phyloP scores from a whole-genome alignment of 2,888 invertebrate species.

The Pogonocherus hispidulus region DNA sequence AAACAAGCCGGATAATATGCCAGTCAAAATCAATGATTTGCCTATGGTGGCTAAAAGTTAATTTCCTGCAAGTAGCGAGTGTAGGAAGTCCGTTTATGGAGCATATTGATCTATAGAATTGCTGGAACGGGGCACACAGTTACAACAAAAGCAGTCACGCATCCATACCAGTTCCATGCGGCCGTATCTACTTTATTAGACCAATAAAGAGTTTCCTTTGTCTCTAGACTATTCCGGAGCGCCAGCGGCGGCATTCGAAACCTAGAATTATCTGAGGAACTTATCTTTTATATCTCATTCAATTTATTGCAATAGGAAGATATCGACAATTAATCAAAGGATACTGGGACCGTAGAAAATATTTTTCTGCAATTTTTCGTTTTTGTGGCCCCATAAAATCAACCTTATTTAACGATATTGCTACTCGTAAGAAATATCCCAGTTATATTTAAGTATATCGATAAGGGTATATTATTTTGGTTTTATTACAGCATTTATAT shows the following conservation, averaged over 20 bases:
- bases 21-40: slow-evolving; percentile 50
- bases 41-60: slow-evolving; percentile 50
- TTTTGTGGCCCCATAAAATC: neutral
- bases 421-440: no score
- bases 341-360: neutral
- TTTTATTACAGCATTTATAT: no score
- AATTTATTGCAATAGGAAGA: slow-evolving; percentile 32
- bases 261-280: slow-evolving; percentile 38
- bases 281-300: slow-evolving; percentile 38
- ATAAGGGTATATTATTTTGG: no score
- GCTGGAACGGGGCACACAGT: slow-evolving; percentile 42
- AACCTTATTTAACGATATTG: neutral
- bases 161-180: slow-evolving; percentile 42
- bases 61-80: slow-evolving; percentile 49
- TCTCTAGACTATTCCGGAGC: slow-evolving; percentile 35
- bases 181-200: slow-evolving; percentile 51
- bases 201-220: slow-evolving; percentile 50
- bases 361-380: neutral
- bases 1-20: slow-evolving; percentile 21
- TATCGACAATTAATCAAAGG: slow-evolving; percentile 24
- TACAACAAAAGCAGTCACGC: slow-evolving; percentile 51
- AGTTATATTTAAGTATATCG: no score
- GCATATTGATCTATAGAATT: slow-evolving; percentile 48
- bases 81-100: slow-evolving; percentile 49
- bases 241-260: slow-evolving; percentile 37